phyloP scores from a whole-genome alignment of 2,113 vertebrate species.

The Phylloscopus trochilus region DNA sequence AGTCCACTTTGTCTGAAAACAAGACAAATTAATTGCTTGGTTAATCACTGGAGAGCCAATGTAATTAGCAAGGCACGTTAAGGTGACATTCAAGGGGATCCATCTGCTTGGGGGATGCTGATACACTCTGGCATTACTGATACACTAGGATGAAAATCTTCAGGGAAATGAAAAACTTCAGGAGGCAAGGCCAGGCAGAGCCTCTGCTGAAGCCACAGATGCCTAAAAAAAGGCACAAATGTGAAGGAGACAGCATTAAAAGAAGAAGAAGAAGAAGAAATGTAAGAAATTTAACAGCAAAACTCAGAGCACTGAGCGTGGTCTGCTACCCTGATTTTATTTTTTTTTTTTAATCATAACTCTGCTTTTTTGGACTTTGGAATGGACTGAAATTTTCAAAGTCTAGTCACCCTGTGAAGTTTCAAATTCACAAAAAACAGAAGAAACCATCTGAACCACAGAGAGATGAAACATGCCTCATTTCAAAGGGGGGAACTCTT shows the following conservation, averaged over 20 bases:
- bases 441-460: not conserved
- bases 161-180: not conserved
- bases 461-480: not conserved
- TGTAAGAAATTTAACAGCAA: not conserved
- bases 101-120: not conserved
- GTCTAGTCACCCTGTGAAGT: not conserved
- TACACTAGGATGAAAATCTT: not conserved
- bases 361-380: not conserved
- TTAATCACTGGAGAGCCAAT: not conserved
- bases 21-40: not conserved
- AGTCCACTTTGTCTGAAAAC: conserved; percentile 82
- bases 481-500: conserved; percentile 1
- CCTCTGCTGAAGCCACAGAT: not conserved
- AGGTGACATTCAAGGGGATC: not conserved
- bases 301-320: not conserved
- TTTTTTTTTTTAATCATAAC: not conserved
- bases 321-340: not conserved
- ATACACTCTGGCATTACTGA: not conserved
- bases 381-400: not conserved
- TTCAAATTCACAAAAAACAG: not conserved
- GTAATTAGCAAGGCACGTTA: not conserved
- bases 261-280: not conserved
- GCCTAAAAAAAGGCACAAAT: not conserved
- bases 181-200: not conserved
- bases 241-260: not conserved